Evolutionary conservation across 2,888 invertebrate genomes (phyloP), one percentile per base, ranked within the genome.

Genomic region (Phorcus lineatus): DNA sequence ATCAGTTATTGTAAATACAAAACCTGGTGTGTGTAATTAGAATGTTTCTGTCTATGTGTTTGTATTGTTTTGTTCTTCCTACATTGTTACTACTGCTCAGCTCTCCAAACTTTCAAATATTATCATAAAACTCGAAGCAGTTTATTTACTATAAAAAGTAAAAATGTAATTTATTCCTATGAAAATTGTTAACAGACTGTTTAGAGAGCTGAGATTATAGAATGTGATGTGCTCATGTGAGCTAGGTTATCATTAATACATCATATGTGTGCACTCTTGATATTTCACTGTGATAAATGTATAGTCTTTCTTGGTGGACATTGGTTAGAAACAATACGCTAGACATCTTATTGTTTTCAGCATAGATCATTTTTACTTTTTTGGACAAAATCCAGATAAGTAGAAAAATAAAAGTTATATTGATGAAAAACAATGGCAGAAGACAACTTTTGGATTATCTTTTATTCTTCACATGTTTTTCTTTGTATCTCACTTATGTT

Each of bases 231-330:
- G 16, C 62, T 62, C 62, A 62, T 28, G 11, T 62, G 28, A 28
- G 36, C 36, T 36, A 36, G 13, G 62, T 62, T 17, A 62, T 62
- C 62, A 62, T 62, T 16, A 62, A 22, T 62, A 28, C 62, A 62
- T 28, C 62, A 28, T 47, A 47, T 62, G 17, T 62, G 62, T 62
- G 62, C 62, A 62, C 62, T 62, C 62, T 62, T 62, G 3, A 62
- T 62, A 62, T 62, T 22, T 62, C 62, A 62, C 62, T 62, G 62
- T 62, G 62, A 62, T 62, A 62, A 62, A 62, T 62, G 62, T 62
- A 62, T 62, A 62, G 28, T 62, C 28, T 47, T 47, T 47, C 47
- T 62, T 28, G 62, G 24, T 62, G 16, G 28, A 62, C 13, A 62
- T 62, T 24, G 62, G 24, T 62, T 24, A 24, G 16, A 62, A 24